phyloP scores from a whole-genome alignment of 2,888 invertebrate species.

The Rhyacophila evoluta region DNA sequence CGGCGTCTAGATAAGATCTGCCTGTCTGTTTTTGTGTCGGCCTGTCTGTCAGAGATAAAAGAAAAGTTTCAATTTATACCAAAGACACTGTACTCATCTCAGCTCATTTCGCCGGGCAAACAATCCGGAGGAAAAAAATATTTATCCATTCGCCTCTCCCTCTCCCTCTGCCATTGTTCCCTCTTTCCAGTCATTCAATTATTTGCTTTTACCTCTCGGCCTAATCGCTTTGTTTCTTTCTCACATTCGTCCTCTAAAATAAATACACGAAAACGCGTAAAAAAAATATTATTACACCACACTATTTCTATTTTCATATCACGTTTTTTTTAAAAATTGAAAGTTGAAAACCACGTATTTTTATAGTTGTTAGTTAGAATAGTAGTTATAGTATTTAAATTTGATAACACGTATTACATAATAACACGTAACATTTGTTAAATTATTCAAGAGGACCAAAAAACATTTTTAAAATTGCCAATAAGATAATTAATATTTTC shows the following conservation, averaged over 20 bases:
- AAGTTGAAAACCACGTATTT: too few relatives aligned
- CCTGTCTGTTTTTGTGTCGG: conserved; percentile 4
- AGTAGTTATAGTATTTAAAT: too few relatives aligned
- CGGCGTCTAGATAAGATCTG: not conserved
- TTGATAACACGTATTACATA: too few relatives aligned
- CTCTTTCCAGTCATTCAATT: conserved; percentile 45
- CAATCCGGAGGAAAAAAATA: conserved; percentile 11
- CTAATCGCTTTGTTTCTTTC: conserved; percentile 33
- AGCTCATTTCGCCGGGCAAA: conserved; percentile 4
- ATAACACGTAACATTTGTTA: too few relatives aligned
- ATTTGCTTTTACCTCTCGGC: conserved; percentile 46
- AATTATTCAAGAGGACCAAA: too few relatives aligned
- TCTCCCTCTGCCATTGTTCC: not conserved
- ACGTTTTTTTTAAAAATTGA: too few relatives aligned
- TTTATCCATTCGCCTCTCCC: not conserved
- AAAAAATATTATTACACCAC: too few relatives aligned
- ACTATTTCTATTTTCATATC: too few relatives aligned
- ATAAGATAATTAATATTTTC: too few relatives aligned
- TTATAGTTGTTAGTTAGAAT: too few relatives aligned
- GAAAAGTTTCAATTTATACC: conserved; percentile 24
- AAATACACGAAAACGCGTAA: not conserved
- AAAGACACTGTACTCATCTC: not conserved
- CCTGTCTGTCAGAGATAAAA: conserved; percentile 9
- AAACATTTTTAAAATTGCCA: too few relatives aligned
- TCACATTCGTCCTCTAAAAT: not conserved